Evolutionary conservation across 2,113 vertebrate genomes (phyloP).

Genomic region (Hypanus sabinus): DNA sequence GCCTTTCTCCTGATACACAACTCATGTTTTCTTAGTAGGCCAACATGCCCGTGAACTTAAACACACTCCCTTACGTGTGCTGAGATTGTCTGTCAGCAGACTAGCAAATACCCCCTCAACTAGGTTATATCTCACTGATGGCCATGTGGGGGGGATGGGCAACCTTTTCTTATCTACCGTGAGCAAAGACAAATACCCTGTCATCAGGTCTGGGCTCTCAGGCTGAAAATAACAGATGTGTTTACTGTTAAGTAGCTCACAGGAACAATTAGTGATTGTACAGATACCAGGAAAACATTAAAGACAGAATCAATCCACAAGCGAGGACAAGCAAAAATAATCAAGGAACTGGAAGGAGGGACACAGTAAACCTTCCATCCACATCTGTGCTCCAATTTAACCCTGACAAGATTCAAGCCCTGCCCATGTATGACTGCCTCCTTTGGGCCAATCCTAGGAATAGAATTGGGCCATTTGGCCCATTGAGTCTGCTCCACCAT

Average conservation of each 20-base stretch:
- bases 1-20: not conserved
- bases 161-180: not conserved
- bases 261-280: not conserved
- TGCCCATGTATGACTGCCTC: not conserved
- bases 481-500: no score
- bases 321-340: no score
- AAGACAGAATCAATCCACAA: not conserved
- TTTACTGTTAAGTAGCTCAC: not conserved
- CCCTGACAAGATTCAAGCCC: no score
- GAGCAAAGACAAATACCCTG: not conserved
- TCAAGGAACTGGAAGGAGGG: no score
- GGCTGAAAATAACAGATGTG: not conserved
- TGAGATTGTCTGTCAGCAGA: not conserved
- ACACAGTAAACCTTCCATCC: no score
- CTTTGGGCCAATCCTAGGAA: no score
- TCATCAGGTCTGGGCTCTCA: not conserved
- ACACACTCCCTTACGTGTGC: not conserved
- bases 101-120: not conserved
- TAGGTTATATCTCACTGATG: not conserved
- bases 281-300: not conserved
- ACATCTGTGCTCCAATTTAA: no score
- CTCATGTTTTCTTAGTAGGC: not conserved
- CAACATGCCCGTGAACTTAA: not conserved
- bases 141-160: not conserved
- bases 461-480: no score